A percentile compares a stretch with the other conserved stretches of the same genome.
phyloP scores from a whole-genome alignment of 2,113 vertebrate genomes.

The Ageneiosus marmoratus region DNA sequence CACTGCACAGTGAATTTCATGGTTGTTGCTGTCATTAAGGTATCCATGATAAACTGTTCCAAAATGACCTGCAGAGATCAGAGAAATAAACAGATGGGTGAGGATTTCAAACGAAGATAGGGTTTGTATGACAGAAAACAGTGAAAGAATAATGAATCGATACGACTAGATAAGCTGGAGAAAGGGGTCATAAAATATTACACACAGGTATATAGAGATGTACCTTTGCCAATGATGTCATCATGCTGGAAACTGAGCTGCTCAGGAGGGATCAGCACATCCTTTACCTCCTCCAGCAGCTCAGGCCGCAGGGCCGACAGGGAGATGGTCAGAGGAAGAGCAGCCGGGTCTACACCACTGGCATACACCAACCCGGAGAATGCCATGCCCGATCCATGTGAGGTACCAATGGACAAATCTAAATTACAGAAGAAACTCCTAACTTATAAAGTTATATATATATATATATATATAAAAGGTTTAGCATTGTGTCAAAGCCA shows the following conservation, averaged over 20 bases:
- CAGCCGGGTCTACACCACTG: conserved; percentile 63
- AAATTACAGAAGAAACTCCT: neutral
- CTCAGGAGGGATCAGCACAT: conserved; percentile 86
- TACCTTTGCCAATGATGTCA: conserved; percentile 91
- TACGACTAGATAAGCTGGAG: neutral
- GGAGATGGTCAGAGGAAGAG: conserved; percentile 75
- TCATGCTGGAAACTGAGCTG: conserved; percentile 76
- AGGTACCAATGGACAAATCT: conserved; percentile 57
- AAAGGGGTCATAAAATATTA: neutral
- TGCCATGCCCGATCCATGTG: conserved; percentile 47
- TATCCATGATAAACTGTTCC: conserved; percentile 93
- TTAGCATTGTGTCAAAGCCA: too few species aligned
- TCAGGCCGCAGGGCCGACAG: conserved; percentile 73
- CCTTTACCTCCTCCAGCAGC: conserved; percentile 90
- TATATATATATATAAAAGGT: too few species aligned
- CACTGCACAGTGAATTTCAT: conserved; percentile 86
- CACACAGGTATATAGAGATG: neutral
- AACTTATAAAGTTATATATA: neutral
- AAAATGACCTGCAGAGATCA: conserved; percentile 82
- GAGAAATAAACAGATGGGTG: neutral
- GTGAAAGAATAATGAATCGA: neutral
- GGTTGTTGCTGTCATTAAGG: conserved; percentile 77
- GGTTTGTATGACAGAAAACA: neutral
- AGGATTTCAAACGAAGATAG: neutral
- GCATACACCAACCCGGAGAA: conserved; percentile 61